Percentiles rank a stretch among this genome's conserved stretches.
These are phyloP conservation scores for Pollenia labialis DNA, from an alignment of 2,888 invertebrate species.

Conservation along the genomic window DNA sequence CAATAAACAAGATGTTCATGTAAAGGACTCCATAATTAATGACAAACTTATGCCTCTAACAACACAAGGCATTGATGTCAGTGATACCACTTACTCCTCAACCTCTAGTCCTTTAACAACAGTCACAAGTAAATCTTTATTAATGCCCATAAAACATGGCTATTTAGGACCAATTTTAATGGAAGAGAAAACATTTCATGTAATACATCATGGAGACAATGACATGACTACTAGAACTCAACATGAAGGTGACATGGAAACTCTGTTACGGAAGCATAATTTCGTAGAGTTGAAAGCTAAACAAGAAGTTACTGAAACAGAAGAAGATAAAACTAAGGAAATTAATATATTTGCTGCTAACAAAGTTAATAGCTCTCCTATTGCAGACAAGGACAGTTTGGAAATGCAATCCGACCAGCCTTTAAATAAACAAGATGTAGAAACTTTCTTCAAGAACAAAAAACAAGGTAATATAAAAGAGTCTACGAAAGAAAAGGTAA, in stretches of 20 bases:
- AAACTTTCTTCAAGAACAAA: background rate
- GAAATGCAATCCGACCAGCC: constrained; percentile 45
- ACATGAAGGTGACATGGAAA: constrained; percentile 76
- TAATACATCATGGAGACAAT: constrained; percentile 75
- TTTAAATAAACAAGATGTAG: background rate
- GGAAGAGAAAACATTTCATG: constrained; percentile 81
- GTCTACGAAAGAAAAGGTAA: background rate
- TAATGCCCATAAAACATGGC: constrained; percentile 79
- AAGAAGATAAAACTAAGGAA: constrained; percentile 48
- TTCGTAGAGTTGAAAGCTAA: constrained; percentile 81
- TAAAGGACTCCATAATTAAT: constrained; percentile 18
- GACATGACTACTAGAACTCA: constrained; percentile 72
- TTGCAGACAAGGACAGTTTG: background rate
- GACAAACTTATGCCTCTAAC: constrained; percentile 1
- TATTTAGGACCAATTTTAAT: constrained; percentile 82
- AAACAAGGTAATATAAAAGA: background rate
- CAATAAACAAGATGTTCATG: constrained; percentile 43
- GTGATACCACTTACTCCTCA: background rate
- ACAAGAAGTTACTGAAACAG: constrained; percentile 69
- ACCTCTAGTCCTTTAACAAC: background rate
- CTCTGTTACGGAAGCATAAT: constrained; percentile 78
- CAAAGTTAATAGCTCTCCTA: background rate
- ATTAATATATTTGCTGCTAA: background rate
- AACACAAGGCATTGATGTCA: background rate
- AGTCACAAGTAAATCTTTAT: constrained; percentile 5